A percentile compares a stretch with the other conserved stretches of the same genome.
phyloP scores from a whole-genome alignment of 2,888 invertebrate species.

The Osedax frankpressi region DNA sequence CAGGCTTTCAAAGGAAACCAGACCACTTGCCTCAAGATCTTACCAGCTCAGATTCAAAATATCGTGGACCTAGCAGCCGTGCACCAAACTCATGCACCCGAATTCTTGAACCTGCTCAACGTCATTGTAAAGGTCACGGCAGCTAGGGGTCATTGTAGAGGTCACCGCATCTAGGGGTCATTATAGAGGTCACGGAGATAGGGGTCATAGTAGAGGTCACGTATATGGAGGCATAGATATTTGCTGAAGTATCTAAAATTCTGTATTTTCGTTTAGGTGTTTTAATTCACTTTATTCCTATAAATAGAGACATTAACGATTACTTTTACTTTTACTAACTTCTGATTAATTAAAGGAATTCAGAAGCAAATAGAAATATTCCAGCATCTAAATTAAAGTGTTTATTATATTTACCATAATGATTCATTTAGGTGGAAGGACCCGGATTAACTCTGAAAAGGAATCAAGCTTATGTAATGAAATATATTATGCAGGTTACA shows the following conservation, averaged over 20 bases:
- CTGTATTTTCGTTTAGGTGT: too few species aligned
- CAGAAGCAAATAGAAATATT: too few species aligned
- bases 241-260: too few species aligned
- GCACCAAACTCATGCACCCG: conserved; percentile 32
- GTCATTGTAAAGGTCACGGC: conserved; percentile 33
- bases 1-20: conserved; percentile 34
- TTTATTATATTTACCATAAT: too few species aligned
- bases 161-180: background rate
- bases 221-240: too few species aligned
- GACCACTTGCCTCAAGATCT: conserved; percentile 30
- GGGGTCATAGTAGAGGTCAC: too few species aligned
- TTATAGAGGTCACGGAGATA: too few species aligned
- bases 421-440: conserved; percentile 27
- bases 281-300: too few species aligned
- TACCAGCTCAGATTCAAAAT: conserved; percentile 31
- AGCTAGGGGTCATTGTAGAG: background rate
- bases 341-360: too few species aligned
- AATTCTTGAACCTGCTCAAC: conserved; percentile 31
- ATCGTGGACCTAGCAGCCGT: conserved; percentile 31
- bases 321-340: too few species aligned
- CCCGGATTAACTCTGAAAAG: conserved; percentile 32
- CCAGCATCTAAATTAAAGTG: too few species aligned
- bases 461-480: conserved; percentile 35
- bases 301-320: too few species aligned
- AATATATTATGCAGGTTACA: conserved; percentile 32